Evolutionary conservation across 2,888 invertebrate genomes (phyloP), one percentile per base, ranked within the genome.

Genomic region (Drosophila picticornis): DNA sequence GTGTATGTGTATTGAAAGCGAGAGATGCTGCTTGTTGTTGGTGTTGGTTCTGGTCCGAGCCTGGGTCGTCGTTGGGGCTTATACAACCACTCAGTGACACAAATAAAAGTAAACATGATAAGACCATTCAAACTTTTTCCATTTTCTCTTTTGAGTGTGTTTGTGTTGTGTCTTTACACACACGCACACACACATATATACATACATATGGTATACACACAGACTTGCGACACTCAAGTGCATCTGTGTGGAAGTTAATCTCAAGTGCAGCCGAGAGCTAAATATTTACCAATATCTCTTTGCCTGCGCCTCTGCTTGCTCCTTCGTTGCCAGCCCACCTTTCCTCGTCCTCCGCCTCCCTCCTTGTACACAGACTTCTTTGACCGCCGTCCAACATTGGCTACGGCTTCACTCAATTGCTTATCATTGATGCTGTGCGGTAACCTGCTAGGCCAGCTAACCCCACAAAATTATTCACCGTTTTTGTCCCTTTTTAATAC

Each of bases 41-140:
- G 34, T 48, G 34, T 38, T 72, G 64, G 43, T 57, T 48, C 53
- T 65, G 72, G 64, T 78, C 78, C 65, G 56, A 70, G 63, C 63
- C 63, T 46, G 75, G 70, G 62, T 72, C 76, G 68, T 53, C 62
- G 67, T 46, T 66, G 76, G 62, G 58, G 85, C 90, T 90, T 87
- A 88, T 88, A 83, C 83, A 90, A 90, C 90, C 87, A 87, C 87
- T 87, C 90, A 85, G 87, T 87, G 87, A 87, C 87, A 87, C 90
- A 87, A 87, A 87, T 87, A 87, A 90, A 90, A 87, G 87, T 87
- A 87, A 87, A 87, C 87, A 87, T 81, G 87, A 90, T 80, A 87
- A 87, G 90, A 87, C 90, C 87, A 90, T 90, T 90, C 88, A 90
- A 87, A 87, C 87, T 87, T 87, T 87, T 87, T 87, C 87, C 90